Evolutionary conservation across 2,888 invertebrate genomes (phyloP).

Genomic region (Pammene fasciana): DNA sequence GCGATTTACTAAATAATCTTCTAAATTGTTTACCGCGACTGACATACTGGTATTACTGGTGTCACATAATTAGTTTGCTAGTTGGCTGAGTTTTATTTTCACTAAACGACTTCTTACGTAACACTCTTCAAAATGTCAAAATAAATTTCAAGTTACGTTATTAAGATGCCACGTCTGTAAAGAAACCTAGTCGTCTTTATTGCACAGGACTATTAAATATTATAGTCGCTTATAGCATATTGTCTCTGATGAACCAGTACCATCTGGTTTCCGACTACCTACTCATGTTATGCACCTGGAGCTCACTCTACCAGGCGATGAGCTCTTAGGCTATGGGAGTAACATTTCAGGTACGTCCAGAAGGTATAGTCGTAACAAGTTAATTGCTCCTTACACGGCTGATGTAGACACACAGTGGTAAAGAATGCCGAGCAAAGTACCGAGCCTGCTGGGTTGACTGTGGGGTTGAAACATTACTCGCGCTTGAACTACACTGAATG

Average conservation of each 20-base stretch:
- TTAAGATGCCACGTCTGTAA: conserved; percentile 16
- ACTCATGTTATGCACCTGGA: background rate
- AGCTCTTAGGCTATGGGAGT: background rate
- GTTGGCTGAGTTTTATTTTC: background rate
- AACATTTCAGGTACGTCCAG: conserved; percentile 17
- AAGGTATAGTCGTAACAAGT: conserved; percentile 54
- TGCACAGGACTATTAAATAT: conserved; percentile 2
- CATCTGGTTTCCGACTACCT: background rate
- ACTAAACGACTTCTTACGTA: conserved; percentile 2
- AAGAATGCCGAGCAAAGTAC: background rate
- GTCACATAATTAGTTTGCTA: background rate
- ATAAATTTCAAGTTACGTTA: conserved; percentile 27
- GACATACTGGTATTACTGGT: background rate
- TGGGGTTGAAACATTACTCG: too few relatives aligned
- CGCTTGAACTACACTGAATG: too few relatives aligned
- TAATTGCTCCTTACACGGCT: conserved; percentile 51
- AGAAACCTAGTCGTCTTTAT: conserved; percentile 33
- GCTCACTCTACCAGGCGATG: background rate
- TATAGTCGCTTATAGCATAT: background rate
- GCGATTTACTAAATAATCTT: too few relatives aligned
- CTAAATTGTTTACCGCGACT: too few relatives aligned
- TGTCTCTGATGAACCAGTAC: too few relatives aligned
- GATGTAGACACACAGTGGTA: conserved; percentile 3
- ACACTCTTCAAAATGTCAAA: conserved; percentile 5
- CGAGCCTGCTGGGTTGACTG: too few relatives aligned